Base-by-base conservation (phyloP, 2,797 vertebrate species). In the Anguilla megastoma region DNA sequence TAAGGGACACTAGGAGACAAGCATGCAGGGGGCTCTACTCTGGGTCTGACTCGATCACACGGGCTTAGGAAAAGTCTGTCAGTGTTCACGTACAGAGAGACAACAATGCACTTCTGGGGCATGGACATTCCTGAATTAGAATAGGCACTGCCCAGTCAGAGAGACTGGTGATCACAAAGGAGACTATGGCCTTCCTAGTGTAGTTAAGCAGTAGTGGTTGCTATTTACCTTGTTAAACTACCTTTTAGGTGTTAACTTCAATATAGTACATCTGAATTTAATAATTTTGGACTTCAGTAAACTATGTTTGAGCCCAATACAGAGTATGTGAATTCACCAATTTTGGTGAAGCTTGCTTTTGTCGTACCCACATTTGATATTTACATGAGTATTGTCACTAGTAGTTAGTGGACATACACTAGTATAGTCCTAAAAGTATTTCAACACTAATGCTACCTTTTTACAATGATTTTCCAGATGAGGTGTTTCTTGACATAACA, bases 1-100 rank as follows among this genome's bases (percentile, higher is more conserved):
- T n/a, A 48, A 94, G 93, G 93, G 94, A 93, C 91, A 94, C 93
- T 91, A 93, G 94, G 95, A 95, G 94, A 95, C 94, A 93, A 93
- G 92, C 90, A 90, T 86, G 89, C 90, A 93, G 93, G 91, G 92
- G 91, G 88, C 92, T 91, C 90, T 58, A 88, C 91, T 91, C 92
- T 92, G 50, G 14, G 79, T 9, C 71, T 76, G 27, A 8, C 36
- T 21, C 36, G 16, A 45, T 80, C 76, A 80, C 33, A 41, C 36
- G 18, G 76, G 33, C 33, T 24, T 9, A 16, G 16, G 76, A 10
- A 45, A 8, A 80, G 45, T 21, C 33, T 45, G 30, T 18, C 41
- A 24, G 8, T 45, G 16, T 80, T 45, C 41, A 80, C 69, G 69
- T 36, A 41, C 33, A 76, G 33, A 76, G 71, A 41, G 71, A 41